Conservation (phyloP, 2,113 vertebrate species). For the Hystrix brachyura region DNA sequence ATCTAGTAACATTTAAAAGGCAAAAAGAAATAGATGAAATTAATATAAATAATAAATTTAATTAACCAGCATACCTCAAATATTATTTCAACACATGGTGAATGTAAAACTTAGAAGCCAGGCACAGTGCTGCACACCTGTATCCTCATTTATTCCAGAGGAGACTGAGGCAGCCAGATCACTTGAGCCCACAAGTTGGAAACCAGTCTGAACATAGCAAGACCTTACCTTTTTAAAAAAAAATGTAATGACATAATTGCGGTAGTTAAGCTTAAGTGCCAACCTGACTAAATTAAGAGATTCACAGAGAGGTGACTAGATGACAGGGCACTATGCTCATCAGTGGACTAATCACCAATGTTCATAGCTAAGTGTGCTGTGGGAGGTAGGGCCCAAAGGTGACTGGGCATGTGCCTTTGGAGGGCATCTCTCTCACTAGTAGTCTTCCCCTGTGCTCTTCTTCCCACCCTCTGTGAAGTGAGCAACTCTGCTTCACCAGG, state of each 20-base stretch:
- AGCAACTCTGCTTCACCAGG: background rate
- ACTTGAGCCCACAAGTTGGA: background rate
- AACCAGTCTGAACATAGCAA: background rate
- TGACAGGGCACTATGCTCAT: background rate
- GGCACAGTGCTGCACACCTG: no score
- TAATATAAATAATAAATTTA: background rate
- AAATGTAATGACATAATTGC: background rate
- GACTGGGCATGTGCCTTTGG: background rate
- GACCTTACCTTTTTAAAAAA: background rate
- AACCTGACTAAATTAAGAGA: background rate
- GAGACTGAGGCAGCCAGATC: background rate
- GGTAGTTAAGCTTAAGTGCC: background rate
- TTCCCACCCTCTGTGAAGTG: background rate
- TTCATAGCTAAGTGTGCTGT: background rate
- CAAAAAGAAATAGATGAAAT: conserved; percentile 7
- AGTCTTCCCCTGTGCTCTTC: background rate
- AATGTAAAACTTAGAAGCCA: background rate
- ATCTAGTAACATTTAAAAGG: background rate
- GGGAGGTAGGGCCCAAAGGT: background rate
- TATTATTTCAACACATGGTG: conserved; percentile 1
- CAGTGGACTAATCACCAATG: background rate
- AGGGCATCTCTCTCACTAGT: background rate
- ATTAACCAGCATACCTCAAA: background rate
- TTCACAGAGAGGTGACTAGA: background rate
- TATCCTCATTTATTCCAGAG: background rate